Percentiles rank a stretch among this genome's conserved stretches.
Evolutionary conservation across 2,797 vertebrate genomes (phyloP).

Genomic region (Microtus californicus): DNA sequence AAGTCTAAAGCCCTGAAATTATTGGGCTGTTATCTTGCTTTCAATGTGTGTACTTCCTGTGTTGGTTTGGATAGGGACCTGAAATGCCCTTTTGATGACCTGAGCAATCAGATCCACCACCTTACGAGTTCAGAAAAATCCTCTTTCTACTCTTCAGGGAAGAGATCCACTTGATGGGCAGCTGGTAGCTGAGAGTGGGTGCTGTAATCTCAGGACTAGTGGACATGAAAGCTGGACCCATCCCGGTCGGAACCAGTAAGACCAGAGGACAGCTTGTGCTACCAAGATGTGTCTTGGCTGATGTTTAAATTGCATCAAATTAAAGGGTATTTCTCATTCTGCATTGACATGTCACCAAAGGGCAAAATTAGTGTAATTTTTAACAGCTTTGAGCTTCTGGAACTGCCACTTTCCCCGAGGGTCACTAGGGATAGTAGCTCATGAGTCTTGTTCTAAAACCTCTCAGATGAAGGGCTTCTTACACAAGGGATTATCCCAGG

Average conservation of each 20-base stretch:
- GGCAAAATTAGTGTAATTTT: slow-evolving; percentile 76
- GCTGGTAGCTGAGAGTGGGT: not conserved
- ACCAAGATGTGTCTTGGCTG: slow-evolving; percentile 70
- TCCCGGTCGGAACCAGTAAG: slow-evolving; percentile 17
- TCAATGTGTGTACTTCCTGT: slow-evolving; percentile 19
- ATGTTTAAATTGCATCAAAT: slow-evolving; percentile 80
- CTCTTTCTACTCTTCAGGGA: slow-evolving; percentile 21
- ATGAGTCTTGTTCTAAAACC: slow-evolving; percentile 34
- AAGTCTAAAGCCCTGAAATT: slow-evolving; percentile 58
- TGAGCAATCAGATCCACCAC: slow-evolving; percentile 28
- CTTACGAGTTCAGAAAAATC: slow-evolving; percentile 44
- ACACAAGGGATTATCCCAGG: not conserved
- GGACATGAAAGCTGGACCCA: not conserved
- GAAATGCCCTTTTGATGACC: slow-evolving; percentile 59
- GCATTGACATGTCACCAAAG: slow-evolving; percentile 75
- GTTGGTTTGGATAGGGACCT: not conserved
- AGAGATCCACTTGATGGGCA: slow-evolving; percentile 25
- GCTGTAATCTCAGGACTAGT: not conserved
- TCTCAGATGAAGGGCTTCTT: not conserved
- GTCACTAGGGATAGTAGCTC: slow-evolving; percentile 60
- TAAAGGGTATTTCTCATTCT: slow-evolving; percentile 80
- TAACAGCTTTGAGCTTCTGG: slow-evolving; percentile 71
- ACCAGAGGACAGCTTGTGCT: slow-evolving; percentile 72
- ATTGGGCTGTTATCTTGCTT: slow-evolving; percentile 43
- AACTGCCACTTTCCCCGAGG: slow-evolving; percentile 69